A percentile compares a stretch with the other conserved stretches of the same genome.
phyloP scores from a whole-genome alignment of 2,797 vertebrate genomes.

The Myoxocephalus aenaeus region DNA sequence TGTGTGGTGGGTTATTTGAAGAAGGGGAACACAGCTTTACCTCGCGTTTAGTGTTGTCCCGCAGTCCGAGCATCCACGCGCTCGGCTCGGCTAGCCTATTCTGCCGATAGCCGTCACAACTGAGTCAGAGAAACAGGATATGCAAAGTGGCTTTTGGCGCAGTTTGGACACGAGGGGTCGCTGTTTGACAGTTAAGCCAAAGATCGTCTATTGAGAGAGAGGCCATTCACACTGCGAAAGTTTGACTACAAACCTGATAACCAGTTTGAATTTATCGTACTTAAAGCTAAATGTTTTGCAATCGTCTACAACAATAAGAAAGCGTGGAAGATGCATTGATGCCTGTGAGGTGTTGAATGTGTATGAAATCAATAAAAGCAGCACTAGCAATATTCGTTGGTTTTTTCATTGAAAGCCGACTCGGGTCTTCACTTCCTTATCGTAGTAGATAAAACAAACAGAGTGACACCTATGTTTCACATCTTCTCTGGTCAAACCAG shows the following conservation, averaged over 20 bases:
- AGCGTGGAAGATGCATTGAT: background rate
- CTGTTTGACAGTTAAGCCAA: background rate
- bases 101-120: conserved; percentile 57
- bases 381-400: background rate
- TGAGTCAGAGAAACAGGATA: conserved; percentile 81
- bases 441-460: background rate
- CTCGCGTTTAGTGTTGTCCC: conserved; percentile 28
- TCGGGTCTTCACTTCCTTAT: background rate
- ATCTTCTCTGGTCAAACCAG: background rate
- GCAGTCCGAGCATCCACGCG: conserved; percentile 50
- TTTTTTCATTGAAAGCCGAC: background rate
- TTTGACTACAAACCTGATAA: background rate
- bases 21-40: conserved; percentile 1
- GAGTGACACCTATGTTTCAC: background rate
- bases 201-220: background rate
- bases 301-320: background rate
- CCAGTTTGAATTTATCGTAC: background rate
- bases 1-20: background rate
- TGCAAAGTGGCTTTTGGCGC: conserved; percentile 40
- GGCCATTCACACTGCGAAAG: background rate
- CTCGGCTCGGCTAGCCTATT: conserved; percentile 45
- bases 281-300: background rate
- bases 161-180: conserved; percentile 39
- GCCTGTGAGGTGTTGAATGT: background rate
- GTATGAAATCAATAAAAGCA: background rate